Evolutionary conservation across 2,113 vertebrate species (phyloP), one percentile per base, ranked within the genome.

Genomic region (Glaucidium brasilianum): DNA sequence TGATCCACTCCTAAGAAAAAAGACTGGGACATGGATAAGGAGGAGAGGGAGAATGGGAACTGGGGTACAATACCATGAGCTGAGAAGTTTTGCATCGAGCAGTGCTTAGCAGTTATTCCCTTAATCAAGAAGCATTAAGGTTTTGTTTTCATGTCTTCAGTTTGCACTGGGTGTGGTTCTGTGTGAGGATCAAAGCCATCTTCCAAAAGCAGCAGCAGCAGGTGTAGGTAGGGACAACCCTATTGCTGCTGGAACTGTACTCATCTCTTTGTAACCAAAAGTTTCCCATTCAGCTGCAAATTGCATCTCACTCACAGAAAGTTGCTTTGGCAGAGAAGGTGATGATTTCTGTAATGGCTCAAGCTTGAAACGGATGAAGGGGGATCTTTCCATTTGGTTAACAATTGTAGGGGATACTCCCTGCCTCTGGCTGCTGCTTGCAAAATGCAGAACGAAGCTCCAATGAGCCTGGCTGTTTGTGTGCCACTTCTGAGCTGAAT

Each of bases 401-500:
- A 80, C 86, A 76, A 76, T 43, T 94, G 89, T 9, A 50, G 69
- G 45, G 74, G 77, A 74, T 74, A 41, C 88, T 96, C 93, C 74
- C 81, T 63, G 49, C 5, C 39, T 85, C 67, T 63, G 89, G 14
- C 66, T 91, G 80, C 92, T 55, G 58, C 69, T 91, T 39, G 66
- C 62, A 90, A 90, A 85, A 64, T n/a, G 77, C 77, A 92, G 81
- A 81, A 22, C 3, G 80, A 76, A 85, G 62, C 39, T 95, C 37
- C 84, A 85, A 63, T 3, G 81, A 91, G 74, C 32, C 41, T 55
- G 85, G 81, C 58, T 92, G 15, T 12, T 67, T 92, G 77, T 91
- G 69, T 90, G 91, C 75, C 97, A 71, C 78, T 97, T 97, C 62
- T 82, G 78, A 94, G 89, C 91, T 95, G 93, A 97, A 95, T 97